Base-by-base conservation (phyloP, 1,140 invertebrate species). In the Drosophila asahinai region DNA sequence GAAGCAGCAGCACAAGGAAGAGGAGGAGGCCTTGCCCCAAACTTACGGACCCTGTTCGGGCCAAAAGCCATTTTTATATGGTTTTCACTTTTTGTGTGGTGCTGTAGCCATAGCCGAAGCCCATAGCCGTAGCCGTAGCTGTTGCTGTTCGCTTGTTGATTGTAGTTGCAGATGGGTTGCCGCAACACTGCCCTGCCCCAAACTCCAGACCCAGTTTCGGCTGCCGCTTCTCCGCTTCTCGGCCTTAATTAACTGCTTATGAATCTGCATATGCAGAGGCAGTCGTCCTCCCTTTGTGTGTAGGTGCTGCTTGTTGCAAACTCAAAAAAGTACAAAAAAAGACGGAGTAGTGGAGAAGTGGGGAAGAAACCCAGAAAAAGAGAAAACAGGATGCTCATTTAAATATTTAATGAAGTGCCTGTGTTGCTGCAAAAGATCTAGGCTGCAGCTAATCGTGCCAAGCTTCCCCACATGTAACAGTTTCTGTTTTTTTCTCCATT, bases 401-500 rank as follows among this genome's bases (percentile, higher is more conserved):
- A 90, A 90, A 90, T 90, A 90, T 90, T 90, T 90, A 90, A 90
- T 90, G 86, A 90, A 90, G 86, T 90, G 86, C 81, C 70, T 80
- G 84, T 87, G 84, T 83, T 83, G 83, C 80, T 77, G 80, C 78
- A 77, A 64, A 51, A 78, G 75, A 75, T 75, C 74, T 77, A 78
- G 75, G 75, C 75, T 78, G 74, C 54, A 45, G 75, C 84, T 89
- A 86, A 89, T 86, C 80, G 79, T 83, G 84, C 80, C 78, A 52
- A 66, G 67, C 62, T 58, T 58, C 55, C 70, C 52, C 73, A 66
- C 80, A 87, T 86, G 83, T 87, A 87, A 87, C 77, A 75, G 77
- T 83, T 81, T 83, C 51, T 17, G 54, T 68, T 60, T 59, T 71
- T 65, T 52, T 63, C 65, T 58, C 48, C 61, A 77, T 77, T 59